phyloP scores from a whole-genome alignment of 2,113 vertebrate species.

The Numenius arquata region DNA sequence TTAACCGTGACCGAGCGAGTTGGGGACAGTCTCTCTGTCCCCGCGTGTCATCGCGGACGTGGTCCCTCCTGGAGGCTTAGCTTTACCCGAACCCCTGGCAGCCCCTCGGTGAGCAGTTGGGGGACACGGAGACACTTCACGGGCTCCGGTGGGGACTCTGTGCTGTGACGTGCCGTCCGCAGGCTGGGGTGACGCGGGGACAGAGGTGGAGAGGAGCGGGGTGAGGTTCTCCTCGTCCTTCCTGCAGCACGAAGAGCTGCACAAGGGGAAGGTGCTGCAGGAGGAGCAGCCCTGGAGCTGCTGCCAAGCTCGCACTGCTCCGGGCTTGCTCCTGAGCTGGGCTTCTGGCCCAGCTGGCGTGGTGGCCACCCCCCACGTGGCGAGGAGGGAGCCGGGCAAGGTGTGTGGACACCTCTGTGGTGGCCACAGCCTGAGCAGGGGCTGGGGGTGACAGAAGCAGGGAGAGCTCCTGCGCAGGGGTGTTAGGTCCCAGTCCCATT shows the following conservation, averaged over 20 bases:
- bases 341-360: not conserved
- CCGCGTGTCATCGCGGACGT: fast-evolving
- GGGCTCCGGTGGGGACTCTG: too few relatives aligned
- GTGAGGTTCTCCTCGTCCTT: not conserved
- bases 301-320: not conserved
- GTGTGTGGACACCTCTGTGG: fast-evolving
- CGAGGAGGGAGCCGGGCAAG: fast-evolving
- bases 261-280: not conserved
- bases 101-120: not conserved
- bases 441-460: not conserved
- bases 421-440: not conserved
- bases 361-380: not conserved
- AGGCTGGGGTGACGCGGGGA: not conserved
- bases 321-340: not conserved
- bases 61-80: not conserved
- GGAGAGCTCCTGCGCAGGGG: not conserved
- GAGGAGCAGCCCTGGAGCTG: not conserved
- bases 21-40: not conserved
- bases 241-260: not conserved
- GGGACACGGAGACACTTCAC: fast-evolving
- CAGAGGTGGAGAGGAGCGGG: not conserved
- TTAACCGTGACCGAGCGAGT: fast-evolving
- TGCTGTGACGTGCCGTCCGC: not conserved
- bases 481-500: too few relatives aligned
- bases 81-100: not conserved